A percentile compares a stretch with the other conserved stretches of the same genome.
phyloP scores from a whole-genome alignment of 2,888 invertebrate species.

The Drosophila picticornis region DNA sequence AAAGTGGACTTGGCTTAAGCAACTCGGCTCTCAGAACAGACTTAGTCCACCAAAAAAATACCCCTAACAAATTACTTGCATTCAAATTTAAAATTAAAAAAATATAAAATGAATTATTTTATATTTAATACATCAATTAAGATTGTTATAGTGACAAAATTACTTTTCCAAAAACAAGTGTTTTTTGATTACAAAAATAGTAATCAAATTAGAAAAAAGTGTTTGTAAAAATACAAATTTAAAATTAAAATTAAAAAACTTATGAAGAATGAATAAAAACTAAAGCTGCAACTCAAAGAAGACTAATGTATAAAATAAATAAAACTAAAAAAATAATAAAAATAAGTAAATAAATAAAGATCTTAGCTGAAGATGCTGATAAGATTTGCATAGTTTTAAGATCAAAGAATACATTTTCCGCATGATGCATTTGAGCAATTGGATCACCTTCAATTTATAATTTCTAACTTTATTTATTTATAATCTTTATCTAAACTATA shows the following conservation, averaged over 20 bases:
- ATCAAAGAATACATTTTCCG: not conserved
- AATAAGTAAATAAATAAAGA: not conserved
- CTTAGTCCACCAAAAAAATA: not conserved
- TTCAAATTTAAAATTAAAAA: not conserved
- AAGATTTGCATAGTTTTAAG: not conserved
- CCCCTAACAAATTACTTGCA: not conserved
- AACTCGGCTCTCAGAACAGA: not conserved
- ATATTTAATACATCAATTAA: not conserved
- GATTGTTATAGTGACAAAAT: not conserved
- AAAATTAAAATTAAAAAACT: not conserved
- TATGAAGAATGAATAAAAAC: no score
- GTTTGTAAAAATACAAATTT: not conserved
- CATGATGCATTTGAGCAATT: not conserved
- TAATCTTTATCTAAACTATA: not conserved
- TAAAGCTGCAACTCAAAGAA: no score
- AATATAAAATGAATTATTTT: not conserved
- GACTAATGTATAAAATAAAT: no score
- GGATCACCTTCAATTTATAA: not conserved
- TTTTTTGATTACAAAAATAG: not conserved
- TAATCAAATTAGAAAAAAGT: not conserved
- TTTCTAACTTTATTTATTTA: not conserved
- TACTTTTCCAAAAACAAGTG: not conserved
- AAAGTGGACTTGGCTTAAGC: not conserved
- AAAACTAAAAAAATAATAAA: no score
- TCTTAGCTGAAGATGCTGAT: not conserved